A percentile compares a stretch with the other conserved stretches of the same genome.
Conservation (phyloP, 2,113 vertebrate genomes). For the Nyctereutes procyonoides region DNA sequence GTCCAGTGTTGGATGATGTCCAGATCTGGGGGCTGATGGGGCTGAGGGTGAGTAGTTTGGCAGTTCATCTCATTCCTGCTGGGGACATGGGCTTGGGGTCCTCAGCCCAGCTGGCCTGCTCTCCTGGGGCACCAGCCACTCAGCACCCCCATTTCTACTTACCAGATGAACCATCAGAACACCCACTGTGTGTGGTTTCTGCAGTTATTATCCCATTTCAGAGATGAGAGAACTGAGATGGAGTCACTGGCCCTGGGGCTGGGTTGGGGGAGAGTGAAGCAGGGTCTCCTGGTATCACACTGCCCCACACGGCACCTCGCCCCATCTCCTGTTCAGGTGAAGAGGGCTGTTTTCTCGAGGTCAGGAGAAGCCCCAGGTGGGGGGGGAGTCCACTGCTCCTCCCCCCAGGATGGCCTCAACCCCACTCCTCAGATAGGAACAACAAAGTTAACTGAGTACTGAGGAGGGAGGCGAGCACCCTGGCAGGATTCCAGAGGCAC, state of each 20-base stretch:
- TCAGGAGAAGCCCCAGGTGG: background rate
- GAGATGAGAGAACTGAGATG: slow-evolving; percentile 70
- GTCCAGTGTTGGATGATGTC: background rate
- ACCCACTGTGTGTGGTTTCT: slow-evolving; percentile 41
- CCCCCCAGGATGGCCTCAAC: background rate
- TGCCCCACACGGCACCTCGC: too few species aligned
- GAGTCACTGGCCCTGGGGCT: slow-evolving; percentile 39
- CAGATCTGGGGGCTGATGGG: background rate
- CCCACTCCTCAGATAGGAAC: background rate
- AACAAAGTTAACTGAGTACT: background rate
- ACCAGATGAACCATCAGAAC: slow-evolving; percentile 15
- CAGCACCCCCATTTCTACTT: slow-evolving; percentile 31
- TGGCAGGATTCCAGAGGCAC: background rate
- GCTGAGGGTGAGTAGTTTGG: background rate
- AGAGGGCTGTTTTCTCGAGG: background rate
- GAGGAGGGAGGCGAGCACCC: background rate
- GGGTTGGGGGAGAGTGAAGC: background rate
- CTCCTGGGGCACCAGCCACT: background rate
- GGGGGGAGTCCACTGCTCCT: background rate
- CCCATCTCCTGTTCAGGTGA: background rate
- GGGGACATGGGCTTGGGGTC: background rate
- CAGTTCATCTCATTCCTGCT: background rate
- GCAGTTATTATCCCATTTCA: slow-evolving; percentile 75
- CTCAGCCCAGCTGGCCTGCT: background rate
- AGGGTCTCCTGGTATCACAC: background rate